A percentile compares a stretch with the other conserved stretches of the same genome.
Conservation (phyloP, 2,888 invertebrate species). For the Lepidochitona cinerea region DNA sequence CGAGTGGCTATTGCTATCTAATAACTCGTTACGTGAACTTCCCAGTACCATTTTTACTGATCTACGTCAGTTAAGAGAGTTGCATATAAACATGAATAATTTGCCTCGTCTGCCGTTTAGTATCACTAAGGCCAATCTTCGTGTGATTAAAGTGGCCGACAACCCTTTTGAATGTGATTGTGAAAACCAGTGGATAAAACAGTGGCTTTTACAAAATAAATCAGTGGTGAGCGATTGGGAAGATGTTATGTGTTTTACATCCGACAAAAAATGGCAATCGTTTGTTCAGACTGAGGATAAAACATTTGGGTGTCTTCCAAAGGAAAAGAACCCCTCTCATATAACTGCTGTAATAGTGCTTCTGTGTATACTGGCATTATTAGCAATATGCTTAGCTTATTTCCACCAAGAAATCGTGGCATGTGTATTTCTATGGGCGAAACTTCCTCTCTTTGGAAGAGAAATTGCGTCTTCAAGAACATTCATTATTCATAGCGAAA, state of each 20-base stretch:
- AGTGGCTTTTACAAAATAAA: slow-evolving; percentile 29
- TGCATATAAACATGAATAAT: background rate
- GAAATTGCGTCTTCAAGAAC: background rate
- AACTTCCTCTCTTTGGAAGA: background rate
- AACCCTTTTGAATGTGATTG: slow-evolving; percentile 45
- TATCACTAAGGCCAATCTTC: background rate
- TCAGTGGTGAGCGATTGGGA: slow-evolving; percentile 21
- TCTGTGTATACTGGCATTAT: background rate
- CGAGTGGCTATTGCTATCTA: background rate
- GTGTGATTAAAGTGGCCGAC: slow-evolving; percentile 18
- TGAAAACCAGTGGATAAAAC: slow-evolving; percentile 40
- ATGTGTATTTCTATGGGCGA: background rate
- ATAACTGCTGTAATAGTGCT: background rate
- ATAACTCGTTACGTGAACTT: background rate
- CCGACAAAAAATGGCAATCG: background rate
- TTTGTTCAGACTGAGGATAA: background rate
- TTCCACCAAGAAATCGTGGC: background rate
- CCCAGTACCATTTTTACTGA: background rate
- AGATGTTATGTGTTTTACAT: slow-evolving; percentile 27
- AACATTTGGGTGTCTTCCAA: background rate
- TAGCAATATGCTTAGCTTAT: background rate
- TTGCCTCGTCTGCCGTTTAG: background rate
- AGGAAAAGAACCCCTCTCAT: background rate
- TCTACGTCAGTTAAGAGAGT: background rate
- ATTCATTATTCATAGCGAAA: background rate